Evolutionary conservation across 2,888 invertebrate genomes (phyloP), one percentile per base, ranked within the genome.

Genomic region (Zhuqinia jingwanae): DNA sequence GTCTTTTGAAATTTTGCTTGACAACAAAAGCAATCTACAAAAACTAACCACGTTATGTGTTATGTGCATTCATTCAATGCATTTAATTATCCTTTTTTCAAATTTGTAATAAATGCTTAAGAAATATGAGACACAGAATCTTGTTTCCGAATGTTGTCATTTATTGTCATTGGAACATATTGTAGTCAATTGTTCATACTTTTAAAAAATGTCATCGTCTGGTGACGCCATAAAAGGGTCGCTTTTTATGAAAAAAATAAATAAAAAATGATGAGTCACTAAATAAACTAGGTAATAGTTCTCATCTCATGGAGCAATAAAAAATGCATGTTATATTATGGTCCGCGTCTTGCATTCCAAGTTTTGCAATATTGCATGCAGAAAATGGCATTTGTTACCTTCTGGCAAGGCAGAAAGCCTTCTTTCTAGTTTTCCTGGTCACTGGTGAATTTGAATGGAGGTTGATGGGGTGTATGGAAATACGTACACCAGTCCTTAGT

Each of bases 381-480:
- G 80, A 95, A 95, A 90, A 94, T 96, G 86, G 94, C 95, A 0
- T 92, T 92, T 0, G 93, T 93, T 1, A 91, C n/a, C n/a, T n/a
- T 93, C 10, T 0, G 36, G 20, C 0, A 17, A 22, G 91, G 93
- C 0, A 94, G 94, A 11, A 94, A 94, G 22, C 94, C 94, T 17
- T 95, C 95, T 91, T 97, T 98, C 92, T 96, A 95, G 0, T 96
- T 98, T 91, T 95, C 96, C 91, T 98, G 97, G 96, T 97, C 91
- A 96, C 96, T 1, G 98, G 98, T 92, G 97, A 98, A 92, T 95
- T 94, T 91, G 93, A 97, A 97, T 92, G 95, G 95, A 91, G 96
- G 97, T 0, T 94, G 94, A 91, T 92, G 95, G 30, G 95, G 96
- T 87, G 98, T n/a, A n/a, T 98, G 91, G 93, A 94, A 0, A 93